phyloP scores from a whole-genome alignment of 2,113 vertebrate species.

The Leptobrachium leishanense region DNA sequence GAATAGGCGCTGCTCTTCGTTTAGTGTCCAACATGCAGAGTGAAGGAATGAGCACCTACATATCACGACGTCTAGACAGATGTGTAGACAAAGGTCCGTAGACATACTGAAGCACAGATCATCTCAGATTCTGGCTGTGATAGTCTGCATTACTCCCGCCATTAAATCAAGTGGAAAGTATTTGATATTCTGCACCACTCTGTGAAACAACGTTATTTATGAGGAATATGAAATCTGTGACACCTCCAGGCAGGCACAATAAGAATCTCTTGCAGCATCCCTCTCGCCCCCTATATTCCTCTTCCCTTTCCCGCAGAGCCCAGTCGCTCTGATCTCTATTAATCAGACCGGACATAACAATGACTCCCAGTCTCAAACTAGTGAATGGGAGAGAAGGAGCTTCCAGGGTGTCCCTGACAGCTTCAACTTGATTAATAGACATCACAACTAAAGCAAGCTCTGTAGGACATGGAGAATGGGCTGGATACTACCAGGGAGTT shows the following conservation, averaged over 20 bases:
- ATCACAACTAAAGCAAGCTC: not conserved
- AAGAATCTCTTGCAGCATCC: not conserved
- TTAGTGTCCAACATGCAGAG: too few relatives aligned
- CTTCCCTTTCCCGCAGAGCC: not conserved
- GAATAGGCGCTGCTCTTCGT: too few relatives aligned
- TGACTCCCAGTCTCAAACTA: not conserved
- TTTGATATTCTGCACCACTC: not conserved
- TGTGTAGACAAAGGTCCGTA: not conserved
- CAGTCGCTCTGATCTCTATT: not conserved
- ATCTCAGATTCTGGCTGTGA: not conserved
- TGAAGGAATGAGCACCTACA: too few relatives aligned
- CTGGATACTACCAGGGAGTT: not conserved
- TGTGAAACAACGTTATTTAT: not conserved
- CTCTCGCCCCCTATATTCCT: not conserved
- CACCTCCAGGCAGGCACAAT: not conserved
- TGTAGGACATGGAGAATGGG: not conserved
- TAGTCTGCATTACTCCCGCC: not conserved
- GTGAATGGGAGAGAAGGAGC: not conserved
- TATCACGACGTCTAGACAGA: too few relatives aligned
- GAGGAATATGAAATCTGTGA: not conserved
- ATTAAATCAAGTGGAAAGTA: not conserved
- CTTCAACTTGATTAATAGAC: not conserved
- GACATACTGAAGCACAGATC: not conserved
- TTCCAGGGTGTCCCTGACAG: not conserved
- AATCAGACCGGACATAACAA: not conserved